Percentiles rank a stretch among this genome's conserved stretches.
phyloP scores from a whole-genome alignment of 2,888 invertebrate species.

The Mythimna pallens region DNA sequence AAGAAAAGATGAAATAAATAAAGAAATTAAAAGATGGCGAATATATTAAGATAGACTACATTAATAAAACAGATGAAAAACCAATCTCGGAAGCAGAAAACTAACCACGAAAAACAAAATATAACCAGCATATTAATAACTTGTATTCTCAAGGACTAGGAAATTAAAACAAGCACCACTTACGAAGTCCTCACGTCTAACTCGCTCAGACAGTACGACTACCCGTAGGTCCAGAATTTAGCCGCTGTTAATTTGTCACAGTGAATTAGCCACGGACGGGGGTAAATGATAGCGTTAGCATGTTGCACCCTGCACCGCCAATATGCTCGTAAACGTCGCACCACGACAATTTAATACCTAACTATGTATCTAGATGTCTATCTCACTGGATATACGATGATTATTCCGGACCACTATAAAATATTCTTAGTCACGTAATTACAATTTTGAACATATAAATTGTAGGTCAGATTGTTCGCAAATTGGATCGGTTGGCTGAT shows the following conservation, averaged over 20 bases:
- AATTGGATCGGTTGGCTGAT: slow-evolving; percentile 46
- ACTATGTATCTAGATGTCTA: slow-evolving; percentile 83
- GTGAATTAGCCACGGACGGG: slow-evolving; percentile 89
- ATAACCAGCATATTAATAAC: neutral
- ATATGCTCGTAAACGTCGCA: slow-evolving; percentile 88
- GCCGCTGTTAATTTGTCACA: slow-evolving; percentile 90
- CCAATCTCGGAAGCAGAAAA: neutral
- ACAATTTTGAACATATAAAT: slow-evolving; percentile 56
- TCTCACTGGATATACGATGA: slow-evolving; percentile 72
- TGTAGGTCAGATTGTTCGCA: slow-evolving; percentile 42
- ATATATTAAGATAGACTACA: neutral
- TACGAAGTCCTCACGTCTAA: slow-evolving; percentile 33
- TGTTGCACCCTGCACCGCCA: slow-evolving; percentile 89
- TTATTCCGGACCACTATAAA: slow-evolving; percentile 63
- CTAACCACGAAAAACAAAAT: neutral
- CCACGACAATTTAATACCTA: slow-evolving; percentile 86
- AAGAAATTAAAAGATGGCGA: neutral
- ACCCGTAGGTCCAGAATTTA: slow-evolving; percentile 83
- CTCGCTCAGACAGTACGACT: slow-evolving; percentile 46
- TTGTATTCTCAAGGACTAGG: neutral
- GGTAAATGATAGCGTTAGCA: slow-evolving; percentile 89
- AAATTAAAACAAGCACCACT: slow-evolving; percentile 22
- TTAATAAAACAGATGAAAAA: neutral
- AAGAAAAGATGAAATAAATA: neutral
- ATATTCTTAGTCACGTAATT: slow-evolving; percentile 66